Evolutionary conservation across 1,140 invertebrate species (phyloP).

Genomic region (Arion vulgaris): DNA sequence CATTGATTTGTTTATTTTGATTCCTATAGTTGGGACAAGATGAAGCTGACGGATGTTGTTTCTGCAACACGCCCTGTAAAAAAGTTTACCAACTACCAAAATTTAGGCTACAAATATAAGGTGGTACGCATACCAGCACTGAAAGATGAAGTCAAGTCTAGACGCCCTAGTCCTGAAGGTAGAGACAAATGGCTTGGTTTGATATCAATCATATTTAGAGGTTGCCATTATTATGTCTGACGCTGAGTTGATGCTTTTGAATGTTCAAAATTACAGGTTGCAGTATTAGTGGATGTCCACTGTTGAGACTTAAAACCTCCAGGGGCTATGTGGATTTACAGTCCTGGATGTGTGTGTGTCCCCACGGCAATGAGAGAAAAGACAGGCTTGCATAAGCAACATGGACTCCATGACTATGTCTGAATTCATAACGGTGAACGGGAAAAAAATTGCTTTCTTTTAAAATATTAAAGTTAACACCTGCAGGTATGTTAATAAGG

Average conservation of each 20-base stretch:
- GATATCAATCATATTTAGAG: not conserved
- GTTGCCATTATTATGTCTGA: not conserved
- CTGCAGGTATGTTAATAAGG: too few species aligned
- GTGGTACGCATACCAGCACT: constrained; percentile 30
- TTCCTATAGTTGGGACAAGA: not conserved
- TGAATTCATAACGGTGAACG: too few species aligned
- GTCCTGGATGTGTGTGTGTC: too few species aligned
- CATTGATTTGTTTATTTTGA: too few species aligned
- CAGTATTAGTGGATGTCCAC: not conserved
- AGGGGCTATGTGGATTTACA: too few species aligned
- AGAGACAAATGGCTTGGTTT: not conserved
- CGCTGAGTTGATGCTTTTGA: too few species aligned
- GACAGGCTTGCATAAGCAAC: too few species aligned
- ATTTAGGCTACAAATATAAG: constrained; percentile 28
- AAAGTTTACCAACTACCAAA: constrained; percentile 38
- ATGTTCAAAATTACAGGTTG: not conserved
- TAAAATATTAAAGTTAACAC: too few species aligned
- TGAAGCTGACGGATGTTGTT: constrained; percentile 20
- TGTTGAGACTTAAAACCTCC: too few species aligned
- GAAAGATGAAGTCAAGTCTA: constrained; percentile 25
- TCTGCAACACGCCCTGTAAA: constrained; percentile 16
- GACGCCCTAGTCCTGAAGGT: not conserved
- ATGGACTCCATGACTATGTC: too few species aligned
- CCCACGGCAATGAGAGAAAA: too few species aligned
- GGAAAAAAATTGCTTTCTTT: too few species aligned